Evolutionary conservation across 2,797 vertebrate genomes (phyloP).

Genomic region (Microctenopoma stevenorrisi): DNA sequence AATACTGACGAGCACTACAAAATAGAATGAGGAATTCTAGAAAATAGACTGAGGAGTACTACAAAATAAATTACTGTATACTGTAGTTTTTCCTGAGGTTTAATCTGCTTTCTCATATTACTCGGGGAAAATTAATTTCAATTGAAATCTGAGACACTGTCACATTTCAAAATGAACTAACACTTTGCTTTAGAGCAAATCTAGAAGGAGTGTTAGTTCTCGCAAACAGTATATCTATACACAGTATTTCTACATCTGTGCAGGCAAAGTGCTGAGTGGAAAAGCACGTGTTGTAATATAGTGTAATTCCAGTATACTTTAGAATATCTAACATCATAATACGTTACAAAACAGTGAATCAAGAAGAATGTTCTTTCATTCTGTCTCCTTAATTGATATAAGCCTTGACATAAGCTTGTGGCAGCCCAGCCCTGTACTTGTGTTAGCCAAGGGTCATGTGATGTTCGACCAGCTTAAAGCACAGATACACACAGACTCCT

Average conservation of each 20-base stretch:
- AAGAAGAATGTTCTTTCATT: neutral
- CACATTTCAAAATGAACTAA: neutral
- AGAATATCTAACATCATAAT: neutral
- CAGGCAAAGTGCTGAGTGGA: too few relatives aligned
- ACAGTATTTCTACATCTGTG: neutral
- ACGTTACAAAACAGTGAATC: conserved; percentile 27
- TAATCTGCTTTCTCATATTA: neutral
- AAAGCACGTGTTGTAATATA: too few relatives aligned
- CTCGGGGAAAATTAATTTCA: neutral
- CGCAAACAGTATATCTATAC: neutral
- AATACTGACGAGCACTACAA: too few relatives aligned
- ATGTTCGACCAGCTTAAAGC: conserved; percentile 36
- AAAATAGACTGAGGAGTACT: neutral
- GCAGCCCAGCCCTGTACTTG: conserved; percentile 16
- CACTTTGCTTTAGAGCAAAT: neutral
- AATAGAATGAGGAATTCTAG: neutral
- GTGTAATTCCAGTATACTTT: too few relatives aligned
- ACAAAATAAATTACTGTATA: too few relatives aligned
- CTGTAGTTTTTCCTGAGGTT: neutral
- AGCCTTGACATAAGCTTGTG: conserved; percentile 30
- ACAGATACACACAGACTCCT: conserved; percentile 18
- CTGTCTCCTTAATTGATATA: neutral
- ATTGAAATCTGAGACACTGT: neutral
- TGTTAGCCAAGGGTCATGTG: conserved; percentile 48
- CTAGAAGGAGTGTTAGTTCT: neutral